Conservation (phyloP, 2,113 vertebrate genomes). For the Megaceryle maxima region DNA sequence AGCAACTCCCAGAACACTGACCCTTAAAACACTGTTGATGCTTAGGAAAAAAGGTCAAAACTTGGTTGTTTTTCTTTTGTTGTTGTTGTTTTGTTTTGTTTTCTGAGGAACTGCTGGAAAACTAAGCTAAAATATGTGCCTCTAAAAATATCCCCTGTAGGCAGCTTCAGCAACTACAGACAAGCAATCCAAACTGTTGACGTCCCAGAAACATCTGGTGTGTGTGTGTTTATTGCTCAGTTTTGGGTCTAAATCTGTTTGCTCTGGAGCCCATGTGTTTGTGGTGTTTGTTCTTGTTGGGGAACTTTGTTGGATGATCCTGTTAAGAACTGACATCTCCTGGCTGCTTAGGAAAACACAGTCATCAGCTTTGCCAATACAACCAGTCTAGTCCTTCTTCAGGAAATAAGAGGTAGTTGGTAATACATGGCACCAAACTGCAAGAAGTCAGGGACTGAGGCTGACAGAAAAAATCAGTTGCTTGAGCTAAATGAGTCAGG, state of each 20-base stretch:
- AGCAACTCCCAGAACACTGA: not conserved
- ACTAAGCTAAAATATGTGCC: slow-evolving; percentile 22
- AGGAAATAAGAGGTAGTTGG: not conserved
- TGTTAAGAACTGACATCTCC: slow-evolving; percentile 62
- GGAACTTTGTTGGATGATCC: slow-evolving; percentile 4
- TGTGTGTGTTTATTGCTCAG: slow-evolving; percentile 11
- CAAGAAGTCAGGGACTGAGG: not conserved
- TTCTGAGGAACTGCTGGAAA: not conserved
- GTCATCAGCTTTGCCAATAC: not conserved
- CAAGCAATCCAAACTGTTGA: slow-evolving; percentile 16
- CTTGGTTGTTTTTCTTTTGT: not conserved
- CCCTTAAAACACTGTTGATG: not conserved
- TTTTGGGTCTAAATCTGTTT: slow-evolving; percentile 45
- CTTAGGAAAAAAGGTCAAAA: slow-evolving; percentile 15
- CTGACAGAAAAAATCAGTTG: not conserved
- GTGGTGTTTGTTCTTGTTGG: not conserved
- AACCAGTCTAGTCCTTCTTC: not conserved
- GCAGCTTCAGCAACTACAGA: slow-evolving; percentile 27
- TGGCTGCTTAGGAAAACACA: slow-evolving; percentile 50
- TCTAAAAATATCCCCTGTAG: slow-evolving; percentile 48
- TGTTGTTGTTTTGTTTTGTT: not conserved
- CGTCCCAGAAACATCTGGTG: slow-evolving; percentile 50
- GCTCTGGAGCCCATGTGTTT: slow-evolving; percentile 30
- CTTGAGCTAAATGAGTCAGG: not conserved
- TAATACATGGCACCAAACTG: not conserved